phyloP scores from a whole-genome alignment of 2,888 invertebrate genomes.

The Capitulum mitella region DNA sequence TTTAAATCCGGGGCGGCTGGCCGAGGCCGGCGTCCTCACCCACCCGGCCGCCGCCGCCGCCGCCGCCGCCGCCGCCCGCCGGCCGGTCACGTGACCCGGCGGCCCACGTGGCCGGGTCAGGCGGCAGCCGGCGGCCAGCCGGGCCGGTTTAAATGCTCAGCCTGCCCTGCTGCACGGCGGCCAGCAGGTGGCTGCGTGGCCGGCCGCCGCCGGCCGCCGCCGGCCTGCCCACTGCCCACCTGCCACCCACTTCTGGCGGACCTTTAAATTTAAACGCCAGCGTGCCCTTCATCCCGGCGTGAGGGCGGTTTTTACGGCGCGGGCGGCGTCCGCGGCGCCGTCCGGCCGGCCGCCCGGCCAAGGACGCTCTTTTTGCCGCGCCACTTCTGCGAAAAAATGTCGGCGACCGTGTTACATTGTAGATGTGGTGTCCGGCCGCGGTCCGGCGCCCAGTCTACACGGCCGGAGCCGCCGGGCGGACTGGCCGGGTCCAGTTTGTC shows the following conservation, averaged over 20 bases:
- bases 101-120: background rate
- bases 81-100: background rate
- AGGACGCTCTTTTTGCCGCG: background rate
- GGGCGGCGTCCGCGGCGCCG: background rate
- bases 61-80: no score
- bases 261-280: slow-evolving; percentile 17
- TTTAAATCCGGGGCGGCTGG: background rate
- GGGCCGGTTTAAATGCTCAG: background rate
- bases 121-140: background rate
- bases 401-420: background rate
- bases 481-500: no score
- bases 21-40: background rate
- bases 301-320: background rate
- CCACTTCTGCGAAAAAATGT: background rate
- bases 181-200: background rate
- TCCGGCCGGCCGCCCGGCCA: background rate
- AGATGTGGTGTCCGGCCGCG: background rate
- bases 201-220: background rate
- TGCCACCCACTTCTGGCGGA: background rate
- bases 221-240: background rate
- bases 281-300: background rate
- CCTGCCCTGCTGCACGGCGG: no score
- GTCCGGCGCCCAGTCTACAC: no score
- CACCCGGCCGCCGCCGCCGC: background rate
- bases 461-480: no score